Evolutionary conservation across 2,113 vertebrate genomes (phyloP).

Genomic region (Lynx canadensis): DNA sequence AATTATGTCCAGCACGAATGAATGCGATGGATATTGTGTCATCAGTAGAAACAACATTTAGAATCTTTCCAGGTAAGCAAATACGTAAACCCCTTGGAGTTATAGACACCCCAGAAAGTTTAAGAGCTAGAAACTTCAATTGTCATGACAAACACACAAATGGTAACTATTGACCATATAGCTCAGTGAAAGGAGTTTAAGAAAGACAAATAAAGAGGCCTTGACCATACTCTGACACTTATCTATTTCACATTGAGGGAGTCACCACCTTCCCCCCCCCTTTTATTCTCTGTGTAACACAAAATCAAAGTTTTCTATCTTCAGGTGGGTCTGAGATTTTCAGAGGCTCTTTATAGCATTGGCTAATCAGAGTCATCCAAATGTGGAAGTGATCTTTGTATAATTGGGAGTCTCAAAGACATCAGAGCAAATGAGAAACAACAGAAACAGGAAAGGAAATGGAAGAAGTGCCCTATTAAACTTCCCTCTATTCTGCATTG

Average conservation of each 20-base stretch:
- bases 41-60: neutral
- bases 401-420: conserved; percentile 45
- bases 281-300: neutral
- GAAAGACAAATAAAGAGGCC: neutral
- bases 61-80: neutral
- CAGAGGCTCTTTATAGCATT: neutral
- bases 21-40: neutral
- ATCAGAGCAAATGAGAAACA: conserved; percentile 51
- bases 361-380: neutral
- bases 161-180: neutral
- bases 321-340: neutral
- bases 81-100: neutral
- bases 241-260: neutral
- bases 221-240: neutral
- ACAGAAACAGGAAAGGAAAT: neutral
- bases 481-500: conserved; percentile 32
- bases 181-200: neutral
- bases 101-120: neutral
- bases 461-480: conserved; percentile 3
- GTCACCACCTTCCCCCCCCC: neutral
- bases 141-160: neutral
- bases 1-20: neutral
- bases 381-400: conserved; percentile 51
- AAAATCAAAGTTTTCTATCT: conserved; percentile 47
- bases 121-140: neutral